Base-by-base conservation (phyloP, 2,888 invertebrate species). In the Oligia strigilis region DNA sequence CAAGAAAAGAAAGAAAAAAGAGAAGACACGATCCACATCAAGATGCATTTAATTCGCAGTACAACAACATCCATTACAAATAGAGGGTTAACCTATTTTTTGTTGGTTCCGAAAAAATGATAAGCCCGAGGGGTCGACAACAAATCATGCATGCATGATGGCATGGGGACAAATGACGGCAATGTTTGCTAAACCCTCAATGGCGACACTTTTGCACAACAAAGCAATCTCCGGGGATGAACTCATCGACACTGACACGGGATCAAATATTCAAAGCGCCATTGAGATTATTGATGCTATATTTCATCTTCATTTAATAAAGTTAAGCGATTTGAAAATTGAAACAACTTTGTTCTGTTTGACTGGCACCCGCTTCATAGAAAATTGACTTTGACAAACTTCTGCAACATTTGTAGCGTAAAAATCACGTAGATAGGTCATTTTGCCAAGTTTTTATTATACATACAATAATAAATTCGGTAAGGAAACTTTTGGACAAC, bases 141-240 rank as follows among this genome's bases (percentile, higher is more conserved):
- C 93, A 93, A 92, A 94, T 93, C 92, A 91, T 92, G 91, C n/a
- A n/a, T n/a, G n/a, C n/a, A n/a, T n/a, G n/a, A 90, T 82, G 88
- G 89, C 90, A 92, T 89, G 88, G 72, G 88, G 88, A 90, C 91
- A 90, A 91, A 91, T 87, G 90, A 88, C 88, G 86, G 82, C 87
- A 90, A 89, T 93, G 91, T 93, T 94, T 93, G 90, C 92, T 87
- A 90, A 90, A 90, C 92, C 90, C 92, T 89, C 87, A 79, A 89
- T 87, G 84, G 85, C 87, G 87, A 87, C 89, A 90, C 89, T 91
- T 88, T 89, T 81, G 89, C 88, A 88, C 90, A 91, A 91, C 91
- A 91, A 91, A 93, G 91, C 90, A 89, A 91, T 91, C 77, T 89
- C 86, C 87, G 80, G 86, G 87, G 87, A 92, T 90, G 90, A 91